Conservation (phyloP, 2,888 invertebrate genomes). For the Alitta virens region DNA sequence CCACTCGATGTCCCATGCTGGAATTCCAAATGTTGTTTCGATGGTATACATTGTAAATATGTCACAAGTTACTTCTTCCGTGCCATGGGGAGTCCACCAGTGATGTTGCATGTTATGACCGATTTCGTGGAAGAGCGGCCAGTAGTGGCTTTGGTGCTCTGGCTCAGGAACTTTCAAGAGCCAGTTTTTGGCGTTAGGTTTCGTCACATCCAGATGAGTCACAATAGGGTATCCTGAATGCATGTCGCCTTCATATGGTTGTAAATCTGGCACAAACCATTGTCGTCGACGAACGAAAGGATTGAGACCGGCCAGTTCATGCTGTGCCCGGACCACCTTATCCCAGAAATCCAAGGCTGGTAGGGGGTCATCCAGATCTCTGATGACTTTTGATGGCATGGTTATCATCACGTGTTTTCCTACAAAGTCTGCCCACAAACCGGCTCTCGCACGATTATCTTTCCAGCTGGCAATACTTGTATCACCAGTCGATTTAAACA, state of each 20-base stretch:
- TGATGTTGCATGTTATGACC: too few species aligned
- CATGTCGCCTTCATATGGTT: neutral
- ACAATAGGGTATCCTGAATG: too few species aligned
- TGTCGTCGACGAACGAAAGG: neutral
- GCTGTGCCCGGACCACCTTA: constrained; percentile 12
- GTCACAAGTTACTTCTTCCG: too few species aligned
- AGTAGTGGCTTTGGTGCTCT: too few species aligned
- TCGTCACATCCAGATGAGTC: too few species aligned
- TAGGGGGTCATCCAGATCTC: constrained; percentile 6
- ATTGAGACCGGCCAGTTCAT: constrained; percentile 13
- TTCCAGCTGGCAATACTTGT: neutral
- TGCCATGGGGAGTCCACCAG: too few species aligned
- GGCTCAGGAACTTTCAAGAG: too few species aligned
- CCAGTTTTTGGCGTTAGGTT: too few species aligned
- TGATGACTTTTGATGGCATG: constrained; percentile 12
- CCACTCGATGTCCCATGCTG: too few species aligned
- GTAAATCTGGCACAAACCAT: neutral
- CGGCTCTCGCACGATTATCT: neutral
- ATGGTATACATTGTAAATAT: too few species aligned
- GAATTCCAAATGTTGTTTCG: too few species aligned
- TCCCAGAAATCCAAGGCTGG: constrained; percentile 20
- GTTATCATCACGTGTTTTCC: constrained; percentile 19
- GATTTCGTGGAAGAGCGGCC: too few species aligned
- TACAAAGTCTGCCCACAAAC: constrained; percentile 20
- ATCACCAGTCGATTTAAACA: neutral